These are phyloP conservation scores for Ophion slaviceki DNA, from an alignment of 2,888 invertebrate species.

Conservation along the genomic window DNA sequence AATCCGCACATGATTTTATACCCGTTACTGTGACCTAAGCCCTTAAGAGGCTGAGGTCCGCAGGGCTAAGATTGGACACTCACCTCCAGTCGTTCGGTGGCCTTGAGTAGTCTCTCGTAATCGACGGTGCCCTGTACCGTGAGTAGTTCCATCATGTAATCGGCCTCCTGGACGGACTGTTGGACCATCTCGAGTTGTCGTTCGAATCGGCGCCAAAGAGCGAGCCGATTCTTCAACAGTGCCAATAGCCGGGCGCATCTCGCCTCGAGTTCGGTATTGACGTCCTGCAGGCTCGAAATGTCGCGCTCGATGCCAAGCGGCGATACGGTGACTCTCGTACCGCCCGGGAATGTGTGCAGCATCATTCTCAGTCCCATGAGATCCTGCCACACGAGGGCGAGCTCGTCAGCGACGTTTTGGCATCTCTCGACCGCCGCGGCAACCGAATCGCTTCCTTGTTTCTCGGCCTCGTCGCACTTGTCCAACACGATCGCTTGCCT, in stretches of 20 bases:
- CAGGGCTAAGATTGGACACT: slow-evolving; percentile 77
- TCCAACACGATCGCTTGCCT: slow-evolving; percentile 86
- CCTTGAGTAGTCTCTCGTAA: slow-evolving; percentile 92
- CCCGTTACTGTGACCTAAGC: too few relatives aligned
- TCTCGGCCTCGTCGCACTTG: slow-evolving; percentile 89
- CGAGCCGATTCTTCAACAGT: slow-evolving; percentile 87
- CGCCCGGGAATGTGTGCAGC: slow-evolving; percentile 91
- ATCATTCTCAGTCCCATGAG: slow-evolving; percentile 90
- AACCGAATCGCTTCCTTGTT: slow-evolving; percentile 90
- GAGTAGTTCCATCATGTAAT: slow-evolving; percentile 94
- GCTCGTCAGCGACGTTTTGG: slow-evolving; percentile 88
- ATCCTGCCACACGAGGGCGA: slow-evolving; percentile 91
- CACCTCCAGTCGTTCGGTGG: slow-evolving; percentile 94
- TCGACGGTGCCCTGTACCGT: slow-evolving; percentile 94
- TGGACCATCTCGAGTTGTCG: slow-evolving; percentile 91
- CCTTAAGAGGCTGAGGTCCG: background rate
- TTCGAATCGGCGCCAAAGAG: slow-evolving; percentile 92
- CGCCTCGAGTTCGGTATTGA: slow-evolving; percentile 89
- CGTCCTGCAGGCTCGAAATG: slow-evolving; percentile 90
- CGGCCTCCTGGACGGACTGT: slow-evolving; percentile 92
- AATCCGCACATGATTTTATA: too few relatives aligned
- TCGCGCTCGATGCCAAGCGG: slow-evolving; percentile 91
- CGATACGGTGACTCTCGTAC: slow-evolving; percentile 90
- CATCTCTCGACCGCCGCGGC: slow-evolving; percentile 91
- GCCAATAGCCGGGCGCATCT: slow-evolving; percentile 89